These are phyloP conservation scores for Eulithis prunata DNA, from an alignment of 2,888 invertebrate genomes.

Conservation along the genomic window DNA sequence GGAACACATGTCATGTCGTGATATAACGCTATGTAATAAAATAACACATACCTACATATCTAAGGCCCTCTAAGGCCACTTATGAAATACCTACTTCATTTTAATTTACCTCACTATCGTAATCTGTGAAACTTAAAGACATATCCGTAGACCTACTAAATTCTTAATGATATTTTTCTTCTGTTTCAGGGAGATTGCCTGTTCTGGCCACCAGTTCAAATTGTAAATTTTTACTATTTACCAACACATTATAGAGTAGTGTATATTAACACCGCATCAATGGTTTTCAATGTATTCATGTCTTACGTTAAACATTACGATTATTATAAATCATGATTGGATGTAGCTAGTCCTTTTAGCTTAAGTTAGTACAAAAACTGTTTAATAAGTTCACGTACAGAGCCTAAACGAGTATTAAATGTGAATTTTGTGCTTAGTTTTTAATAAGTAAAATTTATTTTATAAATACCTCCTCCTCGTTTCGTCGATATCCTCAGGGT, in stretches of 20 bases:
- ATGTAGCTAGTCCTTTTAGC: slow-evolving; percentile 1
- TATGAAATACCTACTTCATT: too few relatives aligned
- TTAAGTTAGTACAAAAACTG: slow-evolving; percentile 2
- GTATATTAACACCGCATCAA: slow-evolving; percentile 93
- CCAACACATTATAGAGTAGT: slow-evolving; percentile 92
- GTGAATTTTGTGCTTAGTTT: too few relatives aligned
- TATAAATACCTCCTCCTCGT: too few relatives aligned
- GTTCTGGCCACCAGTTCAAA: slow-evolving; percentile 96
- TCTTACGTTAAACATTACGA: slow-evolving; percentile 93
- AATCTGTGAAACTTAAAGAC: too few relatives aligned
- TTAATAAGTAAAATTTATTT: too few relatives aligned
- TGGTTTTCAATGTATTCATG: slow-evolving; percentile 94
- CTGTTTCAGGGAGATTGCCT: slow-evolving; percentile 91
- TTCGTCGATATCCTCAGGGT: too few relatives aligned
- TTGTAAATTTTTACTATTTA: slow-evolving; percentile 94
- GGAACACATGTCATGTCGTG: too few relatives aligned
- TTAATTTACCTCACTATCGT: too few relatives aligned
- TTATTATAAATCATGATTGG: slow-evolving; percentile 42
- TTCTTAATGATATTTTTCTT: slow-evolving; percentile 21
- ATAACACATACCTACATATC: too few relatives aligned
- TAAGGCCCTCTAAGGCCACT: too few relatives aligned
- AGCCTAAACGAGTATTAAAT: slow-evolving; percentile 30
- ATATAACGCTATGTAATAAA: too few relatives aligned
- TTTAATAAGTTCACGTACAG: slow-evolving; percentile 2
- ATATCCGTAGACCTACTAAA: too few relatives aligned